These are phyloP conservation scores for Chromoteleia sp. DNA, from an alignment of 2,888 invertebrate genomes.

Conservation along the genomic window DNA sequence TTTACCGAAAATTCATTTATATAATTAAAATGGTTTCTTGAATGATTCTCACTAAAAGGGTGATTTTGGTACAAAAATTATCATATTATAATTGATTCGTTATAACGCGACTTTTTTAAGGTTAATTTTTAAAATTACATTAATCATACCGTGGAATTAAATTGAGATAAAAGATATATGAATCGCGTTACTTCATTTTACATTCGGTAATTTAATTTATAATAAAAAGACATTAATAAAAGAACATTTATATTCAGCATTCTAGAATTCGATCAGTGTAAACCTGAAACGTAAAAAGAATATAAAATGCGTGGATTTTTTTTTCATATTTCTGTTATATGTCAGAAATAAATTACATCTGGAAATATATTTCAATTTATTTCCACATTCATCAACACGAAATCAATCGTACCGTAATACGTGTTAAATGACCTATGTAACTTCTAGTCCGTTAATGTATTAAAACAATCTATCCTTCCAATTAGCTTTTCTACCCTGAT, in stretches of 20 bases:
- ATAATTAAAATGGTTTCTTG: no score
- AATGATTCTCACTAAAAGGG: no score
- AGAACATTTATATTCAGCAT: background rate
- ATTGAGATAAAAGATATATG: no score
- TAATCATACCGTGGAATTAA: no score
- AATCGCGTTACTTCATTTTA: no score
- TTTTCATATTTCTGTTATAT: background rate
- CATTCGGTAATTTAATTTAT: no score
- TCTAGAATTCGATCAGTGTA: background rate
- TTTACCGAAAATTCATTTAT: no score
- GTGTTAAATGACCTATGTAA: slow-evolving; percentile 19
- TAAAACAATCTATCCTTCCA: slow-evolving; percentile 32
- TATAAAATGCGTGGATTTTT: background rate
- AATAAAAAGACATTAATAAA: no score
- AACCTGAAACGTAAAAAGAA: background rate
- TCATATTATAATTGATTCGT: no score
- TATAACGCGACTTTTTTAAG: no score
- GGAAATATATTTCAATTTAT: slow-evolving; percentile 15
- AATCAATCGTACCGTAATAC: slow-evolving; percentile 18
- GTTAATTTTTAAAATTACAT: no score
- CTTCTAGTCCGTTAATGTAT: slow-evolving; percentile 7
- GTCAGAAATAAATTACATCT: background rate
- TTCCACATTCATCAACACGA: slow-evolving; percentile 13
- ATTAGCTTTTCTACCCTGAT: slow-evolving; percentile 7
- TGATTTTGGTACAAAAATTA: no score